Percentiles rank a stretch among this genome's conserved stretches.
Conservation (phyloP, 2,113 vertebrate genomes). For the Spilogale gracilis region DNA sequence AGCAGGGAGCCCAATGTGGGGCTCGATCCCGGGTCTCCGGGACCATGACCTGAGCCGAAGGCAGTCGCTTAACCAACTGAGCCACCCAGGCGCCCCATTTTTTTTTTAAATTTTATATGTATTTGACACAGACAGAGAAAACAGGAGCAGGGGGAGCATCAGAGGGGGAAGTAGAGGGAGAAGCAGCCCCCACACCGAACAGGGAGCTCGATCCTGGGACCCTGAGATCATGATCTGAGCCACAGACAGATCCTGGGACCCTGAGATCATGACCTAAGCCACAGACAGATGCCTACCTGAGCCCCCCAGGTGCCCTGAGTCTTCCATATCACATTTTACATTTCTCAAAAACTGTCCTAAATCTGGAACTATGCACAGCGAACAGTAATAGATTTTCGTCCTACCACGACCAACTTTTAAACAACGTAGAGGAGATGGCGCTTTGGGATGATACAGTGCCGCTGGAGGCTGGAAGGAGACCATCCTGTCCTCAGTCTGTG, state of each 20-base stretch:
- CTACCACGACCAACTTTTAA: not conserved
- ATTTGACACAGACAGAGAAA: no score
- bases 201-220: not conserved
- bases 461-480: not conserved
- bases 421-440: not conserved
- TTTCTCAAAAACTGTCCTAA: not conserved
- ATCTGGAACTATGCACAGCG: not conserved
- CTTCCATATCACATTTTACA: not conserved
- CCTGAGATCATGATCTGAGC: not conserved
- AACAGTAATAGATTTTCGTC: not conserved
- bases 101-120: no score
- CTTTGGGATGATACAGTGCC: no score
- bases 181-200: no score
- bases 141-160: no score
- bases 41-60: not conserved
- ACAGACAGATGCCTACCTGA: not conserved
- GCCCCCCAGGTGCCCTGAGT: no score
- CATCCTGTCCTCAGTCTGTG: rapidly evolving
- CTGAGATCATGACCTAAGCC: not conserved
- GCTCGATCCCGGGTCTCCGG: not conserved
- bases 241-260: not conserved
- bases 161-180: no score
- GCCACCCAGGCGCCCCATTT: no score
- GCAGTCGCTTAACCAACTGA: not conserved
- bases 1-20: not conserved